Percentiles rank a stretch among this genome's conserved stretches.
These are phyloP conservation scores for Psittacula cyanocephala DNA, from an alignment of 2,113 vertebrate species.

Conservation along the genomic window DNA sequence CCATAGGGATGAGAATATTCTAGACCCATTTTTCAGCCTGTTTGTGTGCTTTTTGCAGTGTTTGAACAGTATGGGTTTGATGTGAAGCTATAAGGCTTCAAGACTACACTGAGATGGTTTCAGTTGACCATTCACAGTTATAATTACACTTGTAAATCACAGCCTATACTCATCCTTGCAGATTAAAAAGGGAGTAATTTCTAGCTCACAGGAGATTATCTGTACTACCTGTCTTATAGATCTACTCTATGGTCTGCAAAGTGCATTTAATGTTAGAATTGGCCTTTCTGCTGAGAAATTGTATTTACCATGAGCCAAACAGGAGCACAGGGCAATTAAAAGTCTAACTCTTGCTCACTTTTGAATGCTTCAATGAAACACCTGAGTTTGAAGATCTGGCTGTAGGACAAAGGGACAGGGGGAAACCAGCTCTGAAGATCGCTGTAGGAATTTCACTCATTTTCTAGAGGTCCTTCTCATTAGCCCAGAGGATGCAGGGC, in stretches of 20 bases:
- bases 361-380: not conserved
- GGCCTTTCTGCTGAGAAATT: not conserved
- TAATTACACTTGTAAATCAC: not conserved
- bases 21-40: not conserved
- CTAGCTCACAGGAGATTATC: not conserved
- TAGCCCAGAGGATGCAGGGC: not conserved
- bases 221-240: not conserved
- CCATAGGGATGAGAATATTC: not conserved
- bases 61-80: not conserved
- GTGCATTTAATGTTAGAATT: not conserved
- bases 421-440: not conserved
- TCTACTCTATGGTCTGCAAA: not conserved
- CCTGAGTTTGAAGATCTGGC: not conserved
- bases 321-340: not conserved
- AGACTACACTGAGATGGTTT: not conserved
- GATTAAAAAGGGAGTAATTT: not conserved
- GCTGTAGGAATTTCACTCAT: not conserved
- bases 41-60: not conserved
- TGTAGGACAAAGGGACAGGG: not conserved
- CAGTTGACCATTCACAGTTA: not conserved
- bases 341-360: not conserved
- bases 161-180: not conserved
- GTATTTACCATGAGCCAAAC: not conserved
- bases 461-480: not conserved
- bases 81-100: not conserved